Conservation (phyloP, 1,140 invertebrate genomes). For the Drosophila nasuta region DNA sequence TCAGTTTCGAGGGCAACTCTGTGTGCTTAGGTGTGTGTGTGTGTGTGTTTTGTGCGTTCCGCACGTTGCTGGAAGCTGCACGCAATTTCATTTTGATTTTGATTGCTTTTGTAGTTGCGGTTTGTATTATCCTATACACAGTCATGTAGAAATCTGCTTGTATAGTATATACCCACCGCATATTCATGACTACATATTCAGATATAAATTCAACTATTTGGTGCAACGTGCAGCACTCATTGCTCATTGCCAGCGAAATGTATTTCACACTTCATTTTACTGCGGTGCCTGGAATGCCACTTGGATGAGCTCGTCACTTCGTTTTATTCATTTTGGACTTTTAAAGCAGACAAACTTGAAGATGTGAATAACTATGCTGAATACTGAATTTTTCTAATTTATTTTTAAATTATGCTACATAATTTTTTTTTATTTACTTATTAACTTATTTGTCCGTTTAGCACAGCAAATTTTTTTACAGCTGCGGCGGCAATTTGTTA, state of each 20-base stretch:
- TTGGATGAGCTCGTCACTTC: too few species aligned
- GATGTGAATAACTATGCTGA: not conserved
- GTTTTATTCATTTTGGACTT: too few species aligned
- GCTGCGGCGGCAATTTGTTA: too few species aligned
- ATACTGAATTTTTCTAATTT: too few species aligned
- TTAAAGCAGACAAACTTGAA: not conserved
- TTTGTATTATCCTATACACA: conserved; percentile 23
- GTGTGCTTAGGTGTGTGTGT: conserved; percentile 6
- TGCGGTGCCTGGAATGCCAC: not conserved
- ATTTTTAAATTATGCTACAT: not conserved
- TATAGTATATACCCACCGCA: conserved; percentile 24
- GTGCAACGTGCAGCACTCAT: too few species aligned
- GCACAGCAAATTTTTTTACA: too few species aligned
- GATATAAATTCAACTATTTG: not conserved
- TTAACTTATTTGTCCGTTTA: too few species aligned
- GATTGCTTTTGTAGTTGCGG: conserved; percentile 50
- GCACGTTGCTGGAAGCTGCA: conserved; percentile 55
- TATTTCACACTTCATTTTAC: not conserved
- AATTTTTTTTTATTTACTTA: too few species aligned
- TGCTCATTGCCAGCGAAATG: too few species aligned
- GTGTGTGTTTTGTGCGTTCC: conserved; percentile 15
- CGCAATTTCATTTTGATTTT: conserved; percentile 71
- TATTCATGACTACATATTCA: conserved; percentile 11
- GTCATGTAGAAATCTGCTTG: conserved; percentile 13
- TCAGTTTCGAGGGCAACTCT: conserved; percentile 51